Percentiles rank a stretch among this genome's conserved stretches.
Evolutionary conservation across 2,797 vertebrate genomes (phyloP).

Genomic region (Valencia hispanica): DNA sequence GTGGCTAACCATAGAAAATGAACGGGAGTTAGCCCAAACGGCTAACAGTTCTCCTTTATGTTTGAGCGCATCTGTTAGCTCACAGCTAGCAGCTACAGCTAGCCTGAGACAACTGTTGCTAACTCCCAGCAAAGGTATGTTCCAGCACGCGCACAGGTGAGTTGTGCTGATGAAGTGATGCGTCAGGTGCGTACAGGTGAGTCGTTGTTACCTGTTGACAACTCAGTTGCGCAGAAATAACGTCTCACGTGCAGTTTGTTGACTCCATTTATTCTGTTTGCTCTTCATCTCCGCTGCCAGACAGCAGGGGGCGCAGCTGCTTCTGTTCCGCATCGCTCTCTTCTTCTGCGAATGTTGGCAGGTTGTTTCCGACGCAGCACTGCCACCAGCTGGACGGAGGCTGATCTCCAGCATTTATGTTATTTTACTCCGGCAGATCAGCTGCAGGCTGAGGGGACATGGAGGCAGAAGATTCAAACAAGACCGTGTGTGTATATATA

Average conservation of each 20-base stretch:
- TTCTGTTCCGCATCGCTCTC: background rate
- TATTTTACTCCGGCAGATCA: too few species aligned
- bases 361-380: background rate
- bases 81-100: background rate
- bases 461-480: too few species aligned
- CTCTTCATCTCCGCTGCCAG: constrained; percentile 15
- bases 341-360: background rate
- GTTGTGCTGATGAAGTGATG: background rate
- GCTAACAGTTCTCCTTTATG: background rate
- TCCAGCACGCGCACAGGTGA: background rate
- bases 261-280: constrained; percentile 52
- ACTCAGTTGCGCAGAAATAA: background rate
- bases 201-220: constrained; percentile 36
- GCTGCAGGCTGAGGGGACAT: too few species aligned
- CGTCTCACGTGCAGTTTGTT: constrained; percentile 30
- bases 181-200: background rate
- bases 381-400: background rate
- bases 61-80: background rate
- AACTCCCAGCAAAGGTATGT: constrained; percentile 21
- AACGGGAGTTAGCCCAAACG: background rate
- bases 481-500: too few species aligned
- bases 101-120: constrained; percentile 2
- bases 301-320: background rate
- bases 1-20: background rate
- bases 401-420: background rate